A percentile compares a stretch with the other conserved stretches of the same genome.
phyloP scores from a whole-genome alignment of 2,797 vertebrate genomes.

The Poeciliopsis turneri region DNA sequence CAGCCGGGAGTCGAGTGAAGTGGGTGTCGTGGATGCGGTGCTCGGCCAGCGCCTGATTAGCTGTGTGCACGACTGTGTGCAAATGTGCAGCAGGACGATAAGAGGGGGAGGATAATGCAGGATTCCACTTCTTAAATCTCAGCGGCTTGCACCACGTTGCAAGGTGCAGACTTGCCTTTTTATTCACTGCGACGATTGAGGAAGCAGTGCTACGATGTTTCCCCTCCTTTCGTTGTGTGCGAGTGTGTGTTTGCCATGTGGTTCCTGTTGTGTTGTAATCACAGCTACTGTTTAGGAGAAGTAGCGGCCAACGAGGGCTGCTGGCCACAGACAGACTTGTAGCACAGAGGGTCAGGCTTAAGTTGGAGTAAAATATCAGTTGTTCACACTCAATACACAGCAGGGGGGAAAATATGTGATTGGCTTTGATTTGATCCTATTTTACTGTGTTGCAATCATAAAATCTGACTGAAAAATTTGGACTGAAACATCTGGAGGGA shows the following conservation, averaged over 20 bases:
- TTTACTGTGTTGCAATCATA: neutral
- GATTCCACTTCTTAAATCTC: slow-evolving; percentile 28
- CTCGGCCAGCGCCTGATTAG: slow-evolving; percentile 43
- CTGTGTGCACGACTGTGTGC: slow-evolving; percentile 18
- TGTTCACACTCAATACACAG: slow-evolving; percentile 1
- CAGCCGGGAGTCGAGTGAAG: slow-evolving; percentile 50
- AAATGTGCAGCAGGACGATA: slow-evolving; percentile 43
- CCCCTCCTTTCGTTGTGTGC: slow-evolving; percentile 16
- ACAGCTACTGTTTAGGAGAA: slow-evolving; percentile 48
- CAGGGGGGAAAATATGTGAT: slow-evolving; percentile 1
- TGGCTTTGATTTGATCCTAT: slow-evolving; percentile 26
- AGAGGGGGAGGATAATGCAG: slow-evolving; percentile 20
- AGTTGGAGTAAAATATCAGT: slow-evolving; percentile 24
- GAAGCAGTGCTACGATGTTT: slow-evolving; percentile 45
- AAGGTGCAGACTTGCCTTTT: slow-evolving; percentile 11
- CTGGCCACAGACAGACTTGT: slow-evolving; percentile 13
- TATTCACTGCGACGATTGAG: slow-evolving; percentile 34
- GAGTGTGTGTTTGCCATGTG: slow-evolving; percentile 25
- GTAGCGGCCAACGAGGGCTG: slow-evolving; percentile 19
- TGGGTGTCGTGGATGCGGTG: slow-evolving; percentile 52
- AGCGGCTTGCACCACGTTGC: slow-evolving; percentile 14
- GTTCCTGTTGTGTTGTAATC: slow-evolving; percentile 62
- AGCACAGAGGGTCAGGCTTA: slow-evolving; percentile 26
- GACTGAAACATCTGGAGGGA: neutral
- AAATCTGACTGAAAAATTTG: neutral